Evolutionary conservation across 2,113 vertebrate species (phyloP), one percentile per base, ranked within the genome.

Genomic region (Orthonyx spaldingii): DNA sequence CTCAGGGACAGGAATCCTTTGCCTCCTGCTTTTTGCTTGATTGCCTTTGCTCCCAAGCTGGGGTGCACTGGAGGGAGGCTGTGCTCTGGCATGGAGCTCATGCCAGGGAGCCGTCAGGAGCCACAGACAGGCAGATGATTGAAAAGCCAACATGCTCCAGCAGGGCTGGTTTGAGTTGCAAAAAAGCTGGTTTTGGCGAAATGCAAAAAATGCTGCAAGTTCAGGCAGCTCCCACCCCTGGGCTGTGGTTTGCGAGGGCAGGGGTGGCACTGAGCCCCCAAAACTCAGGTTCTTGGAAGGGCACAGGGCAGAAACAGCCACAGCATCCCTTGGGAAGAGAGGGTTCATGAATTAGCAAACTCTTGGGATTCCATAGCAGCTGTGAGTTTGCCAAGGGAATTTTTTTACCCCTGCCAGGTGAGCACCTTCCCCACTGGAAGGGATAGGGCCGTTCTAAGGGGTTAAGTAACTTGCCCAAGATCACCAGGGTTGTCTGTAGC

Each of bases 351-450:
- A 39, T 11, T 9, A 5, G 15, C 8, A 5, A 59, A 3, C 16
- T 57, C 22, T 8, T 13, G 75, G 56, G n/a, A 64, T 35, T 26
- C 2, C 2, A 56, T 3, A 63, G 52, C 47, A 78, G 75, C 46
- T 8, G 0, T 1, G 9, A 13, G 22, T 50, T 66, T 42, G 57
- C n/a, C 21, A 6, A 1, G 22, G 19, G 41, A 6, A 55, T 41
- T 39, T 57, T 3, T 37, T 60, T n/a, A 49, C 28, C 39, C 32
- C 39, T 86, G 44, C 23, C 41, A 4, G 37, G 30, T 10, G 28
- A 69, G 37, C 1, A 15, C 27, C 12, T 42, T 11, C 0, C 47
- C 41, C 32, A 3, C 4, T 0, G 0, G 55, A n/a, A 39, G 39
- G 27, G 59, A 16, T 28, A 10, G n/a, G 33, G 26, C 61, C 0